Evolutionary conservation across 2,113 vertebrate species (phyloP), one percentile per base, ranked within the genome.

Genomic region (Perca flavescens): DNA sequence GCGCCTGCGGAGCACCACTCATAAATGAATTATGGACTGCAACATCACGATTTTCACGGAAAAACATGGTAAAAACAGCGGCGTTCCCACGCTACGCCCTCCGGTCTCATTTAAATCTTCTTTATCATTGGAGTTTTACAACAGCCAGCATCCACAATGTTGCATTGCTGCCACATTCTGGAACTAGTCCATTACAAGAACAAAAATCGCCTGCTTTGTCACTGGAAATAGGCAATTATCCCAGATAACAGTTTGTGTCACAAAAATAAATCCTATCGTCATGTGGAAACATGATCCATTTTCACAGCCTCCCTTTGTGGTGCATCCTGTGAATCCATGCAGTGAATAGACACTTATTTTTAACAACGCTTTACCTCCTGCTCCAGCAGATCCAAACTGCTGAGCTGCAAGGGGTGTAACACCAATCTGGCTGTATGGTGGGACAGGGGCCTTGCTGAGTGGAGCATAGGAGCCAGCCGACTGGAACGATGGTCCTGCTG

Each of bases 381-480:
- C 68, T 86, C 95, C 95, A 66, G 97, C 95, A 67, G 97, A 91
- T 10, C 96, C 96, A 56, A 98, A 98, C 79, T 96, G 97, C 91
- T 97, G 98, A 1, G 92, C 86, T 65, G 97, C 96, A 79, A 97
- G 92, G 0, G 97, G 87, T 77, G 95, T 93, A 4, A 95, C 93
- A 62, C 95, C 96, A 87, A 99, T 99, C 90, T 98, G 97, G 73
- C 96, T 97, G 95, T 99, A 99, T 0, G 97, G 90, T 17, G 97
- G 94, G 92, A 97, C 96, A 70, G 97, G 95, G 92, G 97, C 95
- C 86, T 97, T 96, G 90, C 94, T 96, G 88, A 97, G 98, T 11
- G 98, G 96, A 64, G 96, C 96, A 64, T 98, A 99, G 49, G 97
- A 93, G 3, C 95, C 95, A 83, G 97, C 95, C 25, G 97, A 94